A percentile compares a stretch with the other conserved stretches of the same genome.
Evolutionary conservation across 2,888 invertebrate genomes (phyloP).

Genomic region (Philhelius pedissequus): DNA sequence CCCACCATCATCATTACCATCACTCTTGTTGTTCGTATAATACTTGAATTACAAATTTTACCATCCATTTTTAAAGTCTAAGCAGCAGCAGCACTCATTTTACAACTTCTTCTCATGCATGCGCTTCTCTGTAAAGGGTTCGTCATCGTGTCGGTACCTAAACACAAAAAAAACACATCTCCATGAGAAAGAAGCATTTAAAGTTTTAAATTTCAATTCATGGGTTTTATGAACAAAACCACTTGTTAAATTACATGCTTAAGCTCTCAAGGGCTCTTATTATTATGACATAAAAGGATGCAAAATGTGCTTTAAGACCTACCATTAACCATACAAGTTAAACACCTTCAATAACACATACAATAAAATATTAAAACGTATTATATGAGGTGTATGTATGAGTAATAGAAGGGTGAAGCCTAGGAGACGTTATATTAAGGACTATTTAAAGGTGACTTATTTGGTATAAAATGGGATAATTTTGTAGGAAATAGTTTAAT

Average conservation of each 20-base stretch:
- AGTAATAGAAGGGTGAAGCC: no score
- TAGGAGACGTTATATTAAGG: neutral
- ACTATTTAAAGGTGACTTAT: neutral
- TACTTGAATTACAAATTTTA: constrained; percentile 33
- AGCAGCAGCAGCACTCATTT: neutral
- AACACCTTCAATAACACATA: constrained; percentile 22
- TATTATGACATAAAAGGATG: constrained; percentile 8
- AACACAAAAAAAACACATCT: neutral
- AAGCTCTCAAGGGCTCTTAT: constrained; percentile 30
- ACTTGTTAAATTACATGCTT: constrained; percentile 34
- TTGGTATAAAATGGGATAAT: constrained; percentile 14
- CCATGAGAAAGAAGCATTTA: constrained; percentile 31
- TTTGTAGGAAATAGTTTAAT: constrained; percentile 33
- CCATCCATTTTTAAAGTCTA: constrained; percentile 9
- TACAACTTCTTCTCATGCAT: constrained; percentile 14
- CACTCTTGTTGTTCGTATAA: constrained; percentile 8
- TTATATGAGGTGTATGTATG: neutral
- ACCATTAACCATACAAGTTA: constrained; percentile 25
- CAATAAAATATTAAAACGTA: constrained; percentile 14
- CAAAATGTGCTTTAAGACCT: constrained; percentile 10
- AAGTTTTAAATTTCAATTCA: constrained; percentile 35
- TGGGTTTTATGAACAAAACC: neutral
- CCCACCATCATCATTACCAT: constrained; percentile 9
- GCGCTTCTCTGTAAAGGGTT: neutral
- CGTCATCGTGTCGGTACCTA: neutral